Evolutionary conservation across 2,113 vertebrate species (phyloP).

Genomic region (Chinchilla lanigera): DNA sequence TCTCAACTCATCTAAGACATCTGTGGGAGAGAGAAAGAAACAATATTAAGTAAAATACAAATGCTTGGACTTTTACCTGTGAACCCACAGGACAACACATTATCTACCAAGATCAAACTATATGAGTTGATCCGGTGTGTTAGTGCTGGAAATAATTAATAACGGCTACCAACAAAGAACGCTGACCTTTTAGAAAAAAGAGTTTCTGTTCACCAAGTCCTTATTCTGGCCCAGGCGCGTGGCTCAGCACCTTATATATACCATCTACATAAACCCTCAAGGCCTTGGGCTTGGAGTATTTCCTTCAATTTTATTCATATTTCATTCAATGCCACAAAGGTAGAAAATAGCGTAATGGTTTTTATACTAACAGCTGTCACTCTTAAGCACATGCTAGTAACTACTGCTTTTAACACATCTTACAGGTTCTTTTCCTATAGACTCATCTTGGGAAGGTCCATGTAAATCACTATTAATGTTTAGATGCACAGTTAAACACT

Average conservation of each 20-base stretch:
- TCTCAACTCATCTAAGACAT: conserved; percentile 91
- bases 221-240: not conserved
- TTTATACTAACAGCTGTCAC: conserved; percentile 19
- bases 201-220: not conserved
- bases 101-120: conserved; percentile 10
- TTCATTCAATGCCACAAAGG: not conserved
- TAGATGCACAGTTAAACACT: conserved; percentile 19
- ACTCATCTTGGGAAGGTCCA: conserved; percentile 30
- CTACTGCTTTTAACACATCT: not conserved
- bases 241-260: not conserved
- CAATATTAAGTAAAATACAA: conserved; percentile 50
- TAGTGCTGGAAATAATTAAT: not conserved
- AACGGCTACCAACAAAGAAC: not conserved
- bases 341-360: not conserved
- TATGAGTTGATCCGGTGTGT: not conserved
- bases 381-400: not conserved
- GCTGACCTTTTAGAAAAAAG: not conserved
- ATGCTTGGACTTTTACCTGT: not conserved
- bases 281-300: not conserved
- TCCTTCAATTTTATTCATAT: not conserved
- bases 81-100: not conserved
- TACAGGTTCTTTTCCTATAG: not conserved
- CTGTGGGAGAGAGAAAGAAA: conserved; percentile 83
- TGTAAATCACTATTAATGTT: not conserved
- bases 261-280: not conserved